phyloP scores from a whole-genome alignment of 2,113 vertebrate genomes.

The Sterna hirundo region DNA sequence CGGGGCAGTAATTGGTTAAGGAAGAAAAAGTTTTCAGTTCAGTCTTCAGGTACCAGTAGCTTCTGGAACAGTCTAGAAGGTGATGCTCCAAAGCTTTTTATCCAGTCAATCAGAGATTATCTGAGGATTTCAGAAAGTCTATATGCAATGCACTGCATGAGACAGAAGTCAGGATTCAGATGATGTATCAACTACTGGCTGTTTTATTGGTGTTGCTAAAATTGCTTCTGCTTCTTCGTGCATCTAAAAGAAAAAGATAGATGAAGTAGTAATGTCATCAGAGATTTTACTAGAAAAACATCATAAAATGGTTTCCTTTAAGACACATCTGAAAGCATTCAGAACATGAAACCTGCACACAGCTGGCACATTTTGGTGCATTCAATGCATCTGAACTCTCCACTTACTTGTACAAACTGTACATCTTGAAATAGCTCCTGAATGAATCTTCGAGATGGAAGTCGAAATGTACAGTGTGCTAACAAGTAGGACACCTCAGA shows the following conservation, averaged over 20 bases:
- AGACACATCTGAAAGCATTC: neutral
- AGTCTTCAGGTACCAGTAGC: constrained; percentile 67
- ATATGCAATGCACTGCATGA: neutral
- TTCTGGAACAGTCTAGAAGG: constrained; percentile 43
- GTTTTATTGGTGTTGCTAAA: constrained; percentile 82
- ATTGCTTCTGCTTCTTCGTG: constrained; percentile 96
- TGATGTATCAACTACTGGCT: constrained; percentile 72
- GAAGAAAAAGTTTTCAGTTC: constrained; percentile 61
- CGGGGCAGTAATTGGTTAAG: constrained; percentile 51
- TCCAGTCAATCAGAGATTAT: constrained; percentile 45
- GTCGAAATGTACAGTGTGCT: constrained; percentile 93
- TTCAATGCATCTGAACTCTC: neutral
- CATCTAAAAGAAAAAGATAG: constrained; percentile 77
- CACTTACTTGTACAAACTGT: constrained; percentile 92
- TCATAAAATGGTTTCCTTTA: neutral
- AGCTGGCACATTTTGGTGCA: neutral
- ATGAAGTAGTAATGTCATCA: neutral
- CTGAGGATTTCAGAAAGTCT: constrained; percentile 51
- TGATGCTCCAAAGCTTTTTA: constrained; percentile 54
- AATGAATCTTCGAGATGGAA: constrained; percentile 95
- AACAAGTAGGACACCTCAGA: constrained; percentile 95
- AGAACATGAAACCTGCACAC: neutral
- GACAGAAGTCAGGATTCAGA: constrained; percentile 85
- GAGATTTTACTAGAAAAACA: neutral
- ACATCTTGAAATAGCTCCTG: constrained; percentile 99